Conservation (phyloP, 2,888 invertebrate genomes). For the Lasioglossum zephyrum region DNA sequence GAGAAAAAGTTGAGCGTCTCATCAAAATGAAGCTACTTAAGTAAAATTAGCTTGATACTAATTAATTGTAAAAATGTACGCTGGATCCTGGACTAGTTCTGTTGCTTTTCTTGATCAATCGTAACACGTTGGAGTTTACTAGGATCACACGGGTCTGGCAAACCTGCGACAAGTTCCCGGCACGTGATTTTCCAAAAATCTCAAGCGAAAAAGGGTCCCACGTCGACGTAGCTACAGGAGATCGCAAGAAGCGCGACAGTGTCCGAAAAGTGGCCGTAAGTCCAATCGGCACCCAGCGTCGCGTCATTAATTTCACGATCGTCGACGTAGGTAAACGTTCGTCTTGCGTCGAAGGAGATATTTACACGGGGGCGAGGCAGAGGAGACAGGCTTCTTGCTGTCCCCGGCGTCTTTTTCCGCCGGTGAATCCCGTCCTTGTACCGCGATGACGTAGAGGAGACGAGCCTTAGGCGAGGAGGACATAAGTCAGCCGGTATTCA, state of each 20-base stretch:
- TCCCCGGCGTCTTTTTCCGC: constrained; percentile 41
- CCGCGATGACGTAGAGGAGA: constrained; percentile 51
- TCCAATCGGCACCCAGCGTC: neutral
- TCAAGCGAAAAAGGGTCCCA: neutral
- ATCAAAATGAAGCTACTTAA: too few species aligned
- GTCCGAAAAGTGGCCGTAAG: neutral
- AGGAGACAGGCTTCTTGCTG: constrained; percentile 47
- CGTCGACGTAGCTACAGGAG: neutral
- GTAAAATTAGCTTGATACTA: too few species aligned
- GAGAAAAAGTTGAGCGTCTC: too few species aligned
- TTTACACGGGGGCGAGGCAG: constrained; percentile 40
- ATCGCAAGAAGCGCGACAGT: neutral
- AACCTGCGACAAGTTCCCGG: neutral
- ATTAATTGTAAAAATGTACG: too few species aligned
- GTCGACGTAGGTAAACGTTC: constrained; percentile 46
- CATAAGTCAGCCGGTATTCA: constrained; percentile 79
- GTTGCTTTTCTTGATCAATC: neutral
- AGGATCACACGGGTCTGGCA: neutral
- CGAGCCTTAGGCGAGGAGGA: constrained; percentile 51
- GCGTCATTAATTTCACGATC: constrained; percentile 27
- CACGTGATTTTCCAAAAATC: neutral
- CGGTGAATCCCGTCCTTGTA: constrained; percentile 36
- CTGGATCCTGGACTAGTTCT: too few species aligned
- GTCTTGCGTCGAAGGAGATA: constrained; percentile 33
- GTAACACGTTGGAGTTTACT: neutral